phyloP scores from a whole-genome alignment of 2,888 invertebrate species.

The Monopis laevigella region DNA sequence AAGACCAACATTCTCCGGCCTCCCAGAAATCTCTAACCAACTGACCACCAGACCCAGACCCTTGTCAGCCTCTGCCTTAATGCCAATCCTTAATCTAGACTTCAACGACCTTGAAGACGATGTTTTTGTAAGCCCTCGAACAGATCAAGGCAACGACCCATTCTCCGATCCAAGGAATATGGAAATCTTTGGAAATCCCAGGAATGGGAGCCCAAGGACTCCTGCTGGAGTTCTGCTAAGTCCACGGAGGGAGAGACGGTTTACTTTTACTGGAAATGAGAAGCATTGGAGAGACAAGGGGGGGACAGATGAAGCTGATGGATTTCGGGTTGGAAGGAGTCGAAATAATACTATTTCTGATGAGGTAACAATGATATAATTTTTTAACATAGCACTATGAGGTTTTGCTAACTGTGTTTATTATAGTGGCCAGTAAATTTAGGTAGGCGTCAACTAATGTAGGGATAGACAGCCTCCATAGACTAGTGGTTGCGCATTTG shows the following conservation, averaged over 20 bases:
- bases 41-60: constrained; percentile 28
- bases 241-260: constrained; percentile 47
- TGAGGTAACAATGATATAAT: too few species aligned
- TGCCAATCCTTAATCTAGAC: constrained; percentile 41
- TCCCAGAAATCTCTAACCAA: constrained; percentile 35
- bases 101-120: constrained; percentile 50
- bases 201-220: constrained; percentile 43
- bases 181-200: constrained; percentile 35
- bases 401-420: too few species aligned
- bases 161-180: constrained; percentile 39
- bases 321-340: constrained; percentile 16
- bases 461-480: too few species aligned
- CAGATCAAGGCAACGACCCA: constrained; percentile 44
- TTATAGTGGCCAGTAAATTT: too few species aligned
- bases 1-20: constrained; percentile 8
- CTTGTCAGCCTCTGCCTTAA: constrained; percentile 34
- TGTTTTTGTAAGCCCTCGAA: constrained; percentile 48
- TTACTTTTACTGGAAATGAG: constrained; percentile 52
- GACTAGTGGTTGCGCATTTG: too few species aligned
- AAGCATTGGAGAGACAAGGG: constrained; percentile 61
- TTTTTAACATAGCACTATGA: too few species aligned
- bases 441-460: too few species aligned
- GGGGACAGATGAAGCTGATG: constrained; percentile 50
- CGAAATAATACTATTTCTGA: constrained; percentile 28
- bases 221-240: constrained; percentile 52